phyloP scores from a whole-genome alignment of 2,797 vertebrate genomes.

The Rhinogobio ventralis region DNA sequence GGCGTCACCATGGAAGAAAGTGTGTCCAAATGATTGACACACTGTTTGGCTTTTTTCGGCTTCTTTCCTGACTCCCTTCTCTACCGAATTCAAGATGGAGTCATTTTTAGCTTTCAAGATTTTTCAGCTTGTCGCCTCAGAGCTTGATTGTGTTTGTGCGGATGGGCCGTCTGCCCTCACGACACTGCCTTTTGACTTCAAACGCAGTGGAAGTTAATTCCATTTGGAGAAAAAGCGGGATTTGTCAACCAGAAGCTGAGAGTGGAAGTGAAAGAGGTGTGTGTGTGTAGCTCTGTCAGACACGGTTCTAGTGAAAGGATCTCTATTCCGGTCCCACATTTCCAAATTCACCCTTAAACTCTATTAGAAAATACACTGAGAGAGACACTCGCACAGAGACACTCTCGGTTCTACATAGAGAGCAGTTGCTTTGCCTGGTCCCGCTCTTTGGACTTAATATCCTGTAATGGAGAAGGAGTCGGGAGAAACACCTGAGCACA shows the following conservation, averaged over 20 bases:
- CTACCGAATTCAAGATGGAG: constrained; percentile 27
- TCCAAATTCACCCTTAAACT: constrained; percentile 49
- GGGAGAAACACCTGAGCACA: constrained; percentile 50
- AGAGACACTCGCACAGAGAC: constrained; percentile 15
- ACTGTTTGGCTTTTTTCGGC: constrained; percentile 40
- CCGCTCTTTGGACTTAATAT: constrained; percentile 46
- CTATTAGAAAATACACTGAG: constrained; percentile 46
- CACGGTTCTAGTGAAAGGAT: constrained; percentile 24
- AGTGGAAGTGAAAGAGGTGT: constrained; percentile 25
- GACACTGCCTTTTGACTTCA: constrained; percentile 43
- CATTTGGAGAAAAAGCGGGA: constrained; percentile 44
- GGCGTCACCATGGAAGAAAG: constrained; percentile 45
- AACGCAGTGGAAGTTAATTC: constrained; percentile 52
- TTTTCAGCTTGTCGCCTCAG: constrained; percentile 39
- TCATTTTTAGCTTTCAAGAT: constrained; percentile 41
- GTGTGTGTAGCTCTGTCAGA: constrained; percentile 17
- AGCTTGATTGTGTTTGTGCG: constrained; percentile 35
- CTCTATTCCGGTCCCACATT: constrained; percentile 31
- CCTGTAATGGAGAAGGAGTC: constrained; percentile 52
- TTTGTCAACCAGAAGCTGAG: constrained; percentile 33
- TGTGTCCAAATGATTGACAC: constrained; percentile 49
- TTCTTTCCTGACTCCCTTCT: constrained; percentile 6
- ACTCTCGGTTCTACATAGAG: neutral
- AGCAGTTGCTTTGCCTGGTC: constrained; percentile 3
- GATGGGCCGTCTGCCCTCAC: constrained; percentile 17